A percentile compares a stretch with the other conserved stretches of the same genome.
Evolutionary conservation across 2,113 vertebrate species (phyloP).

Genomic region (Callopanchax toddi): DNA sequence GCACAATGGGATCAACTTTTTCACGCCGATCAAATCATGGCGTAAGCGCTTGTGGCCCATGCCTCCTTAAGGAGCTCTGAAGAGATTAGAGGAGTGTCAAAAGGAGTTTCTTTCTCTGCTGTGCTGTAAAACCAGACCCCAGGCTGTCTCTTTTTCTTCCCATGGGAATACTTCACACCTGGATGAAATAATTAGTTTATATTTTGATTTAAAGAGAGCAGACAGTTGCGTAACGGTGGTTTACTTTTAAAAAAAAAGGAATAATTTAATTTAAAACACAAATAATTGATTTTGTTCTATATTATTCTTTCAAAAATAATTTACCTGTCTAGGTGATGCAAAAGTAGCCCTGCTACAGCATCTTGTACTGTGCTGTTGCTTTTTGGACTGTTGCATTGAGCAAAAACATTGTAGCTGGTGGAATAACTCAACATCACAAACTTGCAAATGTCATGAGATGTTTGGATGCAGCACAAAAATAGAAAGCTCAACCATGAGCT

Average conservation of each 20-base stretch:
- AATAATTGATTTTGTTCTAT: too few relatives aligned
- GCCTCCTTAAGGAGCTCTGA: constrained; percentile 25
- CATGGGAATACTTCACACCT: constrained; percentile 6
- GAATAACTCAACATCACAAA: too few relatives aligned
- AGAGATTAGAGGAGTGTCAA: constrained; percentile 27
- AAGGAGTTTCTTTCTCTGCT: constrained; percentile 15
- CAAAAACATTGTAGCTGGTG: too few relatives aligned
- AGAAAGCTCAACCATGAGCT: too few relatives aligned
- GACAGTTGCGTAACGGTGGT: too few relatives aligned
- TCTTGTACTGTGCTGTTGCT: too few relatives aligned
- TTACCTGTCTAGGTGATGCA: neutral
- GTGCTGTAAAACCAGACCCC: constrained; percentile 17
- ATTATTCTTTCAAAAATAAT: too few relatives aligned
- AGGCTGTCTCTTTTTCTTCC: neutral
- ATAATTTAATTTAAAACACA: neutral
- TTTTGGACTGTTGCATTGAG: too few relatives aligned
- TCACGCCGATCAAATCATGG: constrained; percentile 18
- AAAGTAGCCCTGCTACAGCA: neutral
- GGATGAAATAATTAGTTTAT: neutral
- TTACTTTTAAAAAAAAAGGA: neutral
- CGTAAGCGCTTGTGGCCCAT: constrained; percentile 21
- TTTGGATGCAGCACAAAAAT: too few relatives aligned
- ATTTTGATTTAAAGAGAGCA: neutral
- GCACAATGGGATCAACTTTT: constrained; percentile 35
- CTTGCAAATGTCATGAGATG: too few relatives aligned